These are phyloP conservation scores for Malurus elegans DNA, from an alignment of 2,113 vertebrate species.

Conservation along the genomic window DNA sequence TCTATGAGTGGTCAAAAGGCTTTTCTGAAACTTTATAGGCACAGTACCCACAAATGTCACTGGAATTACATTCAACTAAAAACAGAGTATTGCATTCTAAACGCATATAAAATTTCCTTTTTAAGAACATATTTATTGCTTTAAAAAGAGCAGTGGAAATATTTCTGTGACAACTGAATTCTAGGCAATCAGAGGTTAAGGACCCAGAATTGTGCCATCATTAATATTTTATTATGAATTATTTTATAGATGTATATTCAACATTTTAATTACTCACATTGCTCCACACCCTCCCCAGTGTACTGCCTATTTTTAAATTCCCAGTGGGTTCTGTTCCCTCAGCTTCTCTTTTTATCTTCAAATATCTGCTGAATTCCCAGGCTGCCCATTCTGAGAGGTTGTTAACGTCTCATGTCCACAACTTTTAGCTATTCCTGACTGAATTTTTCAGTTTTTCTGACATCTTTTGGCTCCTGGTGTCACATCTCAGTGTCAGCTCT, in stretches of 20 bases:
- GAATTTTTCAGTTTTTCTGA: constrained; percentile 23
- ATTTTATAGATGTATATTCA: neutral
- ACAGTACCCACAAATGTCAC: neutral
- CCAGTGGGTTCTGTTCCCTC: neutral
- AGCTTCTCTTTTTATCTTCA: constrained; percentile 29
- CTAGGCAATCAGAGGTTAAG: neutral
- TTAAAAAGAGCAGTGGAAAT: neutral
- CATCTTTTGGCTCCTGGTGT: constrained; percentile 3
- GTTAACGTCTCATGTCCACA: neutral
- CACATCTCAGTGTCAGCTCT: constrained; percentile 1
- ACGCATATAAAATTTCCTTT: neutral
- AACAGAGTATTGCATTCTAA: neutral
- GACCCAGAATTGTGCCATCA: neutral
- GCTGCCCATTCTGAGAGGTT: neutral
- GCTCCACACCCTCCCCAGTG: neutral
- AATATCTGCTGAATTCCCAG: constrained; percentile 21
- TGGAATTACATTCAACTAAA: neutral
- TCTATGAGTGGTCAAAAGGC: neutral
- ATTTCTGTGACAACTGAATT: neutral
- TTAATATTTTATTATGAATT: neutral
- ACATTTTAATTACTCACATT: constrained; percentile 12
- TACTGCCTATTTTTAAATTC: constrained; percentile 7
- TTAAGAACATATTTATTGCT: neutral
- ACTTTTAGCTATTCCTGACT: constrained; percentile 26
- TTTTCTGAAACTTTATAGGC: neutral